Conservation (phyloP, 2,797 vertebrate species). For the Enteromius afrohamiltoni region DNA sequence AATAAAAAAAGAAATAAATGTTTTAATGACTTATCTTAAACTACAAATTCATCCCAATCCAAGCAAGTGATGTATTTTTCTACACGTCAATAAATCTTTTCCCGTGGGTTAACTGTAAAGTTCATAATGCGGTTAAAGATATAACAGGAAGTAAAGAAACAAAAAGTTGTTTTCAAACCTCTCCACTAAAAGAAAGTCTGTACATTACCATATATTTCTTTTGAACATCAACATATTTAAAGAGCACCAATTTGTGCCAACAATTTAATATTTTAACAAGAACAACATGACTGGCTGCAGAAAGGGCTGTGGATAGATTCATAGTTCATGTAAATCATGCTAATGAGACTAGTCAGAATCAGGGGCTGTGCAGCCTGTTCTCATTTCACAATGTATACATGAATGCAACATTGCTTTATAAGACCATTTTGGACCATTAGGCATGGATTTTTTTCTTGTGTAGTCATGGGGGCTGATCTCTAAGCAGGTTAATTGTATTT, state of each 20-base stretch:
- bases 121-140: neutral
- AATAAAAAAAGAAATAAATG: too few relatives aligned
- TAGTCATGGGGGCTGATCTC: neutral
- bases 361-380: constrained; percentile 4
- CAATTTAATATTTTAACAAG: neutral
- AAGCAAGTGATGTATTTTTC: neutral
- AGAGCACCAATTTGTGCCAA: neutral
- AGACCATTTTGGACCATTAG: neutral
- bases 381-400: neutral
- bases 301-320: neutral
- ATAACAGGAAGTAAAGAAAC: neutral
- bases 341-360: neutral
- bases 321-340: neutral
- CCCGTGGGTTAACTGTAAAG: neutral
- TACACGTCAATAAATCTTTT: neutral
- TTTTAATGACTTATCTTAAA: neutral
- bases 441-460: neutral
- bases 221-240: neutral
- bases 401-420: neutral
- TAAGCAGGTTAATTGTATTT: constrained; percentile 9
- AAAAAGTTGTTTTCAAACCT: neutral
- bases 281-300: neutral
- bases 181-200: neutral
- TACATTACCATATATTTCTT: neutral
- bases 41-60: neutral